Conservation (phyloP, 2,797 vertebrate genomes). For the Rousettus madagascariensis region DNA sequence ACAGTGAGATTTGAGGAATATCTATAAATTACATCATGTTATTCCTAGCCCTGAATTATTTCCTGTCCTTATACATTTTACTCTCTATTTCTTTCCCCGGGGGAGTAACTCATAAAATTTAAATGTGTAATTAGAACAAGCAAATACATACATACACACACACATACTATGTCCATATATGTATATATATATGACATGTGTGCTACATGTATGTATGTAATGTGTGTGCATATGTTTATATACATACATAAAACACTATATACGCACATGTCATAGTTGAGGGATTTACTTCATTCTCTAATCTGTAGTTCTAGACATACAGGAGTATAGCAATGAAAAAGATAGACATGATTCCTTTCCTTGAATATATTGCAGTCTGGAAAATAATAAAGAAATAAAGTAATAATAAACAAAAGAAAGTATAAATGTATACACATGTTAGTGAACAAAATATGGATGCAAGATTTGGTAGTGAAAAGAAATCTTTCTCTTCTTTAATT, state of each 20-base stretch:
- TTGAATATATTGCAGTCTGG: background rate
- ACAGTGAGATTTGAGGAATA: background rate
- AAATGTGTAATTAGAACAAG: background rate
- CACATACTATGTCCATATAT: background rate
- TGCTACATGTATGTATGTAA: background rate
- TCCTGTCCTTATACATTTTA: background rate
- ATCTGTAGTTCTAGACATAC: background rate
- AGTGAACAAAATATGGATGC: background rate
- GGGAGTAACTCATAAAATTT: background rate
- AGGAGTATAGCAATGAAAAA: background rate
- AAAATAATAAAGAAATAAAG: slow-evolving; percentile 4
- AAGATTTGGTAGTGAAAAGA: background rate
- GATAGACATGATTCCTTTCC: background rate
- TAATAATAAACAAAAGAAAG: background rate
- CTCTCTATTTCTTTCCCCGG: background rate
- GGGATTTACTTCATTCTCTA: background rate
- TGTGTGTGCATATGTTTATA: background rate
- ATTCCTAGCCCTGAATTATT: background rate
- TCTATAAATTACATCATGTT: background rate
- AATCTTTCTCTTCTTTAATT: background rate
- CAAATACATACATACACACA: background rate
- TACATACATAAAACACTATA: background rate
- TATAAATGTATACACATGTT: background rate
- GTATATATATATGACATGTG: background rate
- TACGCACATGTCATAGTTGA: background rate